Base-by-base conservation (phyloP, 1,140 invertebrate species). In the Harlomillsia oculata region DNA sequence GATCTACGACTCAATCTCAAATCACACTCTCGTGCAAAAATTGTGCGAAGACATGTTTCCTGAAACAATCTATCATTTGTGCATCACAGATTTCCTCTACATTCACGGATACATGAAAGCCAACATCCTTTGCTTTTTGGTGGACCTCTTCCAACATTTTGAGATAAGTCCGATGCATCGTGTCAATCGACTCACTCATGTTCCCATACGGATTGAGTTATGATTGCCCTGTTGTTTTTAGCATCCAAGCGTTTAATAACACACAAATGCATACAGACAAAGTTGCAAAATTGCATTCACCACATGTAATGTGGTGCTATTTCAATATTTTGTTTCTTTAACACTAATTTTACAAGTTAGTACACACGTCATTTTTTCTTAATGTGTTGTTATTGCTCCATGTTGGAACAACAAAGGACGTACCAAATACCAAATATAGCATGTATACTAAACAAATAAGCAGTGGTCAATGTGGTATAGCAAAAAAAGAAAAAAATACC, bases 71-170 rank as follows among this genome's bases (percentile, higher is more conserved):
- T 59, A 60, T 43, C 62, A 64, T 49, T 41, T 64, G n/a, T 50
- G 59, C 36, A 44, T 64, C 52, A 56, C 62, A 3, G 62, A 64
- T 45, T 61, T 64, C 37, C 55, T 60, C 40, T 64, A 64, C 41
- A 60, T 64, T 30, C 62, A 64, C 40, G 62, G 62, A 9, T 61
- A 60, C 36, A 64, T 64, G 62, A 64, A 64, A 34, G 54, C 60
- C 28, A 64, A 64, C 41, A 53, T 64, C 52, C 28, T 64, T 2
- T 48, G 40, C 28, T 64, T 64, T 34, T 43, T 64, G 5, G 53
- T 64, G 18, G 58, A 60, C 21, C 55, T 60, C 50, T 64, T 64
- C 32, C 20, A 45, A 5, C 50, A 64, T 41, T 34, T 58, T 6
- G 62, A 64, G 37, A 56, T 64, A 23, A 59, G 53, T 51, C 62